Percentiles rank a stretch among this genome's conserved stretches.
Conservation (phyloP, 2,113 vertebrate genomes). For the Plotosus lineatus region DNA sequence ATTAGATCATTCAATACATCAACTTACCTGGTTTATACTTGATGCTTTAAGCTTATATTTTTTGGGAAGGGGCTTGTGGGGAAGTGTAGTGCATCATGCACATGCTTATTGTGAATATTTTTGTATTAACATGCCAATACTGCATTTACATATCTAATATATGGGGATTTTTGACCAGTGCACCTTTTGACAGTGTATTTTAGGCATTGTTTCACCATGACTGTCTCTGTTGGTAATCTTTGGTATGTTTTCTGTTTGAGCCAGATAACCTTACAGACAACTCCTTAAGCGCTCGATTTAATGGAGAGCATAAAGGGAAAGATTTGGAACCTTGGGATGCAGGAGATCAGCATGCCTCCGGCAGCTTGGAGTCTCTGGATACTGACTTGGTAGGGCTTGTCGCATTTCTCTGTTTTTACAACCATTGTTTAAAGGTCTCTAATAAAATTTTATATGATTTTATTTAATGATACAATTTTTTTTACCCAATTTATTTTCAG, state of each 20-base stretch:
- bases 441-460: neutral
- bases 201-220: slow-evolving; percentile 60
- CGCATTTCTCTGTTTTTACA: neutral
- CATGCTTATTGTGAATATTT: neutral
- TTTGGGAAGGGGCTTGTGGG: neutral
- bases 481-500: slow-evolving; percentile 67
- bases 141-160: neutral
- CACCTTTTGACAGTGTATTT: neutral
- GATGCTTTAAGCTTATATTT: neutral
- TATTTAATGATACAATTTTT: neutral
- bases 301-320: slow-evolving; percentile 97
- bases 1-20: too few relatives aligned
- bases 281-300: slow-evolving; percentile 87
- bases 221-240: slow-evolving; percentile 61
- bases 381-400: slow-evolving; percentile 85
- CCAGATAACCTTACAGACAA: slow-evolving; percentile 96
- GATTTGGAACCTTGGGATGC: slow-evolving; percentile 98
- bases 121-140: too few relatives aligned
- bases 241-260: slow-evolving; percentile 61
- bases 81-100: neutral
- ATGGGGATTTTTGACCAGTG: neutral
- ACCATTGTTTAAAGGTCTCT: neutral
- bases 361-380: slow-evolving; percentile 91
- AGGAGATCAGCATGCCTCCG: slow-evolving; percentile 81
- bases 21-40: neutral